Evolutionary conservation across 2,113 vertebrate species (phyloP).

Genomic region (Muntiacus muntjak): DNA sequence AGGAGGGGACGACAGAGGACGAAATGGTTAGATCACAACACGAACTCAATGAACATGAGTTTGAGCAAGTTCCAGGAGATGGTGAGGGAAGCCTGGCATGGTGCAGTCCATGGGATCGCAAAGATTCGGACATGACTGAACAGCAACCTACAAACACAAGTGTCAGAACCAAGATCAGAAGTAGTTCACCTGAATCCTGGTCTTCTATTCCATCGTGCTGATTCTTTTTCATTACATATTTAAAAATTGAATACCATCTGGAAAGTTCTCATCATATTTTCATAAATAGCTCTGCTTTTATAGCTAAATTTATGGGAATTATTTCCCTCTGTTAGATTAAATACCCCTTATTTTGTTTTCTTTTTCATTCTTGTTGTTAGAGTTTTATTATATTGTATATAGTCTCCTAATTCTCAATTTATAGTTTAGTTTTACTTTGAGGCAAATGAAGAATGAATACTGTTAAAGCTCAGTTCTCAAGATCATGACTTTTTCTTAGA

Average conservation of each 20-base stretch:
- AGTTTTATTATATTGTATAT: not conserved
- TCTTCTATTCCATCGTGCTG: not conserved
- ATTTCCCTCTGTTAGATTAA: not conserved
- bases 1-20: not conserved
- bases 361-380: not conserved
- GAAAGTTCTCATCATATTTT: not conserved
- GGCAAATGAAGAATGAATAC: not conserved
- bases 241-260: not conserved
- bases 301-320: not conserved
- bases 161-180: not conserved
- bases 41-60: not conserved
- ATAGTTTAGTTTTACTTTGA: not conserved
- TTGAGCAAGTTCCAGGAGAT: not conserved
- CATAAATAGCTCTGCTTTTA: not conserved
- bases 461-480: not conserved
- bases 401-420: not conserved
- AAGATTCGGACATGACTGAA: not conserved
- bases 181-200: not conserved
- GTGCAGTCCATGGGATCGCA: rapidly evolving
- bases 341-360: not conserved
- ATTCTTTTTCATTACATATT: not conserved
- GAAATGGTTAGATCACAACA: not conserved
- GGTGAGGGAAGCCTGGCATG: not conserved
- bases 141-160: not conserved
- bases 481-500: not conserved